Conservation (phyloP, 2,113 vertebrate genomes). For the Cepphus grylle region DNA sequence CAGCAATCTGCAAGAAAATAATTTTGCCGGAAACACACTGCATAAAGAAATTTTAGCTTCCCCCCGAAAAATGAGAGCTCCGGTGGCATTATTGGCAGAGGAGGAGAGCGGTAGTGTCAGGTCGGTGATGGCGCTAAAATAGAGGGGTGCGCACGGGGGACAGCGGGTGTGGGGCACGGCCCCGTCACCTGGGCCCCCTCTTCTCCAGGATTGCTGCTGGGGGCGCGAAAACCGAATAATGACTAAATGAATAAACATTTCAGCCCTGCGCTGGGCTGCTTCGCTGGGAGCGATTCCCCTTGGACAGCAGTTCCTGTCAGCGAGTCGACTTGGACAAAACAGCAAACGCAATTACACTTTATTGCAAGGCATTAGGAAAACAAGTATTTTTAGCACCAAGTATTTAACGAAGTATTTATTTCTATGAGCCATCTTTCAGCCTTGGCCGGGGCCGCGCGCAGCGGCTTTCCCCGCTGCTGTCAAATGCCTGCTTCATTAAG, state of each 20-base stretch:
- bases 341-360: constrained; percentile 56
- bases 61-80: rapidly evolving
- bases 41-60: not conserved
- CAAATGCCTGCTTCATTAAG: not conserved
- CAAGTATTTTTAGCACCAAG: constrained; percentile 14
- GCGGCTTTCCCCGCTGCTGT: constrained; percentile 35
- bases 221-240: not conserved
- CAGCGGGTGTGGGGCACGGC: too few species aligned
- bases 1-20: not conserved
- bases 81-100: not conserved
- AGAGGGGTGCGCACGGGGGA: not conserved
- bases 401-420: not conserved
- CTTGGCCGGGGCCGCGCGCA: constrained; percentile 37
- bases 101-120: not conserved
- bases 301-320: not conserved
- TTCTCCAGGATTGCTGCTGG: not conserved
- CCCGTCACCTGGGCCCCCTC: rapidly evolving
- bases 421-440: constrained; percentile 32
- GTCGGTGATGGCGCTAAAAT: too few species aligned
- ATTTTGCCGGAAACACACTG: not conserved
- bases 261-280: not conserved
- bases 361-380: constrained; percentile 48
- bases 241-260: not conserved
- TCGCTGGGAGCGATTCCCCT: not conserved
- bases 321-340: not conserved